phyloP scores from a whole-genome alignment of 1,140 invertebrate genomes.

The Grapholita molesta region DNA sequence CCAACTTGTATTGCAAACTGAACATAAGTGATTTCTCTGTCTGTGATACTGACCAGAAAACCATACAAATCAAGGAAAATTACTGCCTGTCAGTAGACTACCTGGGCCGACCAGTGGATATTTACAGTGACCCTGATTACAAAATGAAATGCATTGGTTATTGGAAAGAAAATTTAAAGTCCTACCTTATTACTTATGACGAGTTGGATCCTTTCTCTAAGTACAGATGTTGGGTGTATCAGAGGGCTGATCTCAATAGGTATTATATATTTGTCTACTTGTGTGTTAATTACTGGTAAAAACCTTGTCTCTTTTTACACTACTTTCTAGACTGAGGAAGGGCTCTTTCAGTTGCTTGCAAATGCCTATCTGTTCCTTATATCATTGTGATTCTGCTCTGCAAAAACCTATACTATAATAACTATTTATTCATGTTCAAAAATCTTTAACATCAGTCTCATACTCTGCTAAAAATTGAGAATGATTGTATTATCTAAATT shows the following conservation, averaged over 20 bases:
- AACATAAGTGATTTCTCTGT: constrained; percentile 97
- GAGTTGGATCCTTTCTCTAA: constrained; percentile 96
- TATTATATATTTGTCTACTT: constrained; percentile 23
- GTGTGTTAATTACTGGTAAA: not conserved
- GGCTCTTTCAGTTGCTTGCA: no score
- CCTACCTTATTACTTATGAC: constrained; percentile 97
- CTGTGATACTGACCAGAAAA: constrained; percentile 95
- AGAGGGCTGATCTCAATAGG: constrained; percentile 94
- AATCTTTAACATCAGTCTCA: no score
- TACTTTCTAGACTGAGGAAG: no score
- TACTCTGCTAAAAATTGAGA: no score
- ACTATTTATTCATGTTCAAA: no score
- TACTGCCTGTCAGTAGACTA: constrained; percentile 98
- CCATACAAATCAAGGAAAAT: constrained; percentile 94
- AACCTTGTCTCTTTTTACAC: not conserved
- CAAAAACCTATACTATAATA: no score
- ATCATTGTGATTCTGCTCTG: no score
- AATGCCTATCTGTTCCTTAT: no score
- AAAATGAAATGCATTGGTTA: constrained; percentile 98
- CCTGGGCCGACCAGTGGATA: constrained; percentile 94
- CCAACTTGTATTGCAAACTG: constrained; percentile 94
- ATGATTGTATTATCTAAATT: not conserved
- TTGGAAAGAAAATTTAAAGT: constrained; percentile 99
- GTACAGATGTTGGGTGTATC: constrained; percentile 99
- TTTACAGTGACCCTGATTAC: constrained; percentile 98